phyloP scores from a whole-genome alignment of 2,888 invertebrate species.

The Cheilosia scutellata region DNA sequence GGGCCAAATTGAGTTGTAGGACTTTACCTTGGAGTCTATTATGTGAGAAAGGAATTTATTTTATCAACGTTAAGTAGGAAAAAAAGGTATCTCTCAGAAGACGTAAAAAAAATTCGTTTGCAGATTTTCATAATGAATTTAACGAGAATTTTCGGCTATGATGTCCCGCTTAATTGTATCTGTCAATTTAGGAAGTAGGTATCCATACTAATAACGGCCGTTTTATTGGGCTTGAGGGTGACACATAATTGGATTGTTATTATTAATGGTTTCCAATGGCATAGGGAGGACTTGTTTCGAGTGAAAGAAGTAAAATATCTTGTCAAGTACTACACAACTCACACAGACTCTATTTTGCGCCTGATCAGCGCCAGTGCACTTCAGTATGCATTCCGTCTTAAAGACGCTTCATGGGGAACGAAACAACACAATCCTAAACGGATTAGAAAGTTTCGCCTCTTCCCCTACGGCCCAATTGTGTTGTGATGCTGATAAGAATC shows the following conservation, averaged over 20 bases:
- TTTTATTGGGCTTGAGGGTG: neutral
- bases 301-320: neutral
- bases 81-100: neutral
- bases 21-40: slow-evolving; percentile 6
- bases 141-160: neutral
- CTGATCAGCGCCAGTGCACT: no score
- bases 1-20: slow-evolving; percentile 11
- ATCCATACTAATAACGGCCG: neutral
- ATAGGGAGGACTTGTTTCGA: neutral
- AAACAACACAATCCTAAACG: no score
- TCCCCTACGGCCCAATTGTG: neutral
- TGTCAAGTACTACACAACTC: no score
- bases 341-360: no score
- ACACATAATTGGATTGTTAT: neutral
- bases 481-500: neutral
- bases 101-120: neutral
- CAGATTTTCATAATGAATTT: slow-evolving; percentile 1
- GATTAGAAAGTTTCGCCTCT: neutral
- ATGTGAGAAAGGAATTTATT: neutral
- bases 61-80: neutral
- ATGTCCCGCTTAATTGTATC: neutral
- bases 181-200: neutral
- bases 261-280: neutral
- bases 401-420: no score
- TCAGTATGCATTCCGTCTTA: no score